A percentile compares a stretch with the other conserved stretches of the same genome.
phyloP scores from a whole-genome alignment of 1,140 invertebrate species.

The Tribolium castaneum region DNA sequence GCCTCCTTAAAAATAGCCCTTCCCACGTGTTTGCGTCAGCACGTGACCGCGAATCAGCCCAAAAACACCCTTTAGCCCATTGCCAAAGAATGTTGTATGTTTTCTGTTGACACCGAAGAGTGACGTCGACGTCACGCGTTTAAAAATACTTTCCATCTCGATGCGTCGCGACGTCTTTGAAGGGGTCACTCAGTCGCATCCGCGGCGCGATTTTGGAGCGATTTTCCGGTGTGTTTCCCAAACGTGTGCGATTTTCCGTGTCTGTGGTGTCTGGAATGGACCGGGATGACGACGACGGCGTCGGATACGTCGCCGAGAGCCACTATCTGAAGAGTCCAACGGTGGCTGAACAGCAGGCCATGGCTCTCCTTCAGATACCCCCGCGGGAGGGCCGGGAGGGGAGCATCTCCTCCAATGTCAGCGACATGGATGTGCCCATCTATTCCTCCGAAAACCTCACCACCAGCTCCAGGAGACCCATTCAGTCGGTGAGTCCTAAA shows the following conservation, averaged over 20 bases:
- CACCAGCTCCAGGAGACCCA: constrained; percentile 50
- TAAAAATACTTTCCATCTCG: constrained; percentile 38
- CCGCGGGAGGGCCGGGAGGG: constrained; percentile 61
- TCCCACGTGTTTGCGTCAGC: neutral
- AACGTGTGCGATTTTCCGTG: constrained; percentile 49
- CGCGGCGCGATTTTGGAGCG: neutral
- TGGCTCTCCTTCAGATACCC: constrained; percentile 66
- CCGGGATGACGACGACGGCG: constrained; percentile 68
- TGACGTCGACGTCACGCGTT: constrained; percentile 15
- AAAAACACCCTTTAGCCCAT: neutral
- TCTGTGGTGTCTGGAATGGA: constrained; percentile 63
- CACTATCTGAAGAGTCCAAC: constrained; percentile 68
- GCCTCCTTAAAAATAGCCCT: neutral
- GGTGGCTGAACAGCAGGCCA: constrained; percentile 60
- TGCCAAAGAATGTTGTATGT: constrained; percentile 23
- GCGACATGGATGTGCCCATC: constrained; percentile 70
- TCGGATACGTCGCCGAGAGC: constrained; percentile 70
- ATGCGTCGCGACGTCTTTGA: constrained; percentile 37
- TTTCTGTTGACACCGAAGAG: constrained; percentile 13
- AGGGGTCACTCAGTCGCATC: constrained; percentile 32
- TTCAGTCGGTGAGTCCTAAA: constrained; percentile 50
- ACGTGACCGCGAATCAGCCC: neutral
- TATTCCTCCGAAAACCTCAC: constrained; percentile 63
- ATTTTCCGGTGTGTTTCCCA: constrained; percentile 7
- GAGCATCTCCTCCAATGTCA: constrained; percentile 70